Evolutionary conservation across 2,113 vertebrate species (phyloP).

Genomic region (Laticauda colubrina): DNA sequence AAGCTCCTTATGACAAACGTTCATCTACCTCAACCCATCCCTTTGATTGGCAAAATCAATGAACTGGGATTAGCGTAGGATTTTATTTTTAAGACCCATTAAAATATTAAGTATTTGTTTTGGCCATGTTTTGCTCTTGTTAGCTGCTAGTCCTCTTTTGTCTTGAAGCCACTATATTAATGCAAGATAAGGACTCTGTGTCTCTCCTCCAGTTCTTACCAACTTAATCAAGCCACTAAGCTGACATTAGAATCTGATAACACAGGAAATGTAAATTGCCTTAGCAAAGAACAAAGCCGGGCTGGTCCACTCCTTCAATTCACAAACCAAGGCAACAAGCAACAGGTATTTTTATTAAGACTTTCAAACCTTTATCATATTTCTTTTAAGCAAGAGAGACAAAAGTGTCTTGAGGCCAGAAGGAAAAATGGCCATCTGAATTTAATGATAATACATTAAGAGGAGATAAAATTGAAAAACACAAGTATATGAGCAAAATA

Average conservation of each 20-base stretch:
- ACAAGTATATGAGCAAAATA: not conserved
- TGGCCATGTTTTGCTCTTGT: not conserved
- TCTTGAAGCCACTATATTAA: not conserved
- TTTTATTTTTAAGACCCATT: not conserved
- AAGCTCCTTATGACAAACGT: not conserved
- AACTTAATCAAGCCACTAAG: not conserved
- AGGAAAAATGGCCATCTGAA: not conserved
- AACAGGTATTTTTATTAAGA: conserved; percentile 19
- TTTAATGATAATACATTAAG: not conserved
- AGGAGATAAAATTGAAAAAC: not conserved
- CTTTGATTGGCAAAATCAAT: not conserved
- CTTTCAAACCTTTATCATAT: conserved; percentile 3
- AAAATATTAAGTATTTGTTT: not conserved
- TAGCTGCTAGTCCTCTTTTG: too few relatives aligned
- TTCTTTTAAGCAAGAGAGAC: not conserved
- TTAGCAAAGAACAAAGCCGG: not conserved
- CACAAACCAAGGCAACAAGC: not conserved
- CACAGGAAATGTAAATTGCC: not conserved
- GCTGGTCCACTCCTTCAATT: not conserved
- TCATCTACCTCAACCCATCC: not conserved
- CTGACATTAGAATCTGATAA: not conserved
- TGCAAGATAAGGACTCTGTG: not conserved
- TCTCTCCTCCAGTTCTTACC: not conserved
- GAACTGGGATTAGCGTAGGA: not conserved
- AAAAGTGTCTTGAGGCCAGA: conserved; percentile 4